Evolutionary conservation across 1,140 invertebrate genomes (phyloP).

Genomic region (Armadillidium nasatum): DNA sequence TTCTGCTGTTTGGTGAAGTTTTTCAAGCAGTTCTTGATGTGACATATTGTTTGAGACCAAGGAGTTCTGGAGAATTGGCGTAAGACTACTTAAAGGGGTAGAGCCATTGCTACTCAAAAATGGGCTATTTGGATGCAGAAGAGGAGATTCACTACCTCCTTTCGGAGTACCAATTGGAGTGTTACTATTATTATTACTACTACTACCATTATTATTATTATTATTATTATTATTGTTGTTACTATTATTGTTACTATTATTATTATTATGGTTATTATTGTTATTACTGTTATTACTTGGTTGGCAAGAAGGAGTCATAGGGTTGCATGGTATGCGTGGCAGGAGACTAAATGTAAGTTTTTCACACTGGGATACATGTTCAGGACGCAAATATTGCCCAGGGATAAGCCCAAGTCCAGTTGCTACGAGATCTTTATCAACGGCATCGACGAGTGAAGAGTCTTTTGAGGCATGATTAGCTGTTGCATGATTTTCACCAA

Average conservation of each 20-base stretch:
- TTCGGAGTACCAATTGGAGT: slow-evolving; percentile 24
- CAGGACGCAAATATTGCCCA: slow-evolving; percentile 42
- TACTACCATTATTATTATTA: too few relatives aligned
- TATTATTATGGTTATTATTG: too few relatives aligned
- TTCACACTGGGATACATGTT: slow-evolving; percentile 41
- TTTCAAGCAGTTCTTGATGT: slow-evolving; percentile 44
- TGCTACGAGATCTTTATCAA: slow-evolving; percentile 38
- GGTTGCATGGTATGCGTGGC: slow-evolving; percentile 60
- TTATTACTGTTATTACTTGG: background rate
- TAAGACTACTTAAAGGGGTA: slow-evolving; percentile 3
- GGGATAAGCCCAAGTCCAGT: slow-evolving; percentile 43
- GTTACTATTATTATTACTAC: background rate
- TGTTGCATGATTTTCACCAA: slow-evolving; percentile 23
- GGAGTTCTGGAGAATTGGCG: slow-evolving; percentile 14
- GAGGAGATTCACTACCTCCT: slow-evolving; percentile 14
- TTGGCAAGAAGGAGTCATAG: slow-evolving; percentile 55
- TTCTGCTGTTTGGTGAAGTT: slow-evolving; percentile 45
- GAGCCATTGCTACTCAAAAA: slow-evolving; percentile 4
- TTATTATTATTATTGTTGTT: too few relatives aligned
- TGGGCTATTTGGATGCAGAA: background rate
- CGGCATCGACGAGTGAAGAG: slow-evolving; percentile 39
- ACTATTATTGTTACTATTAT: too few relatives aligned
- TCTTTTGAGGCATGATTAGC: background rate
- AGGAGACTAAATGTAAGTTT: slow-evolving; percentile 62
- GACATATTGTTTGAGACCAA: slow-evolving; percentile 7